Conservation (phyloP, 2,888 invertebrate species). For the Coelogynopora nodosa region DNA sequence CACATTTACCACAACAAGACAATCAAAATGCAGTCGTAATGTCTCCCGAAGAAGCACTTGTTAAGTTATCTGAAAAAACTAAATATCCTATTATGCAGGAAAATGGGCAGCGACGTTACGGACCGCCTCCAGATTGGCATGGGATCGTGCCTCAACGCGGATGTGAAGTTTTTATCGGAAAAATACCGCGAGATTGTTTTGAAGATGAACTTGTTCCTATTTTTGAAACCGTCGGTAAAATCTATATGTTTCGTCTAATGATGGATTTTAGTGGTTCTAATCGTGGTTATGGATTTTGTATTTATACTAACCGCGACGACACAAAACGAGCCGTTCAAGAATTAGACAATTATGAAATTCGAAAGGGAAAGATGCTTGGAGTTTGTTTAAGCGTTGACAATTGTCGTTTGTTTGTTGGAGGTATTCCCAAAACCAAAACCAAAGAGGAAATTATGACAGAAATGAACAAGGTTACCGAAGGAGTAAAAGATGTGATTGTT, state of each 20-base stretch:
- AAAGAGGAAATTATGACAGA: constrained; percentile 65
- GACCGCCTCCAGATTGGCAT: constrained; percentile 64
- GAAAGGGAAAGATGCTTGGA: constrained; percentile 69
- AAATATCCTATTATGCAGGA: constrained; percentile 67
- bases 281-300: constrained; percentile 73
- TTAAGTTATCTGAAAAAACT: constrained; percentile 60
- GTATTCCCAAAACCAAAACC: constrained; percentile 68
- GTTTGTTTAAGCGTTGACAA: constrained; percentile 79
- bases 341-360: constrained; percentile 70
- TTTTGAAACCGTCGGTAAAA: constrained; percentile 66
- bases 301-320: constrained; percentile 63
- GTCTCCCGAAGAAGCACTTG: constrained; percentile 54
- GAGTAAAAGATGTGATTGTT: constrained; percentile 67
- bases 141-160: constrained; percentile 66
- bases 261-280: constrained; percentile 71
- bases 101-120: constrained; percentile 75
- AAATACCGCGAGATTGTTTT: constrained; percentile 70
- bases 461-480: constrained; percentile 71
- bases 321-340: constrained; percentile 67
- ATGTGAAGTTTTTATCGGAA: constrained; percentile 68
- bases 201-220: constrained; percentile 73
- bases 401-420: constrained; percentile 71
- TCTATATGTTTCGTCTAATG: constrained; percentile 72
- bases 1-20: constrained; percentile 36
- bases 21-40: constrained; percentile 43